Conservation (phyloP, 2,888 invertebrate genomes). For the Coenonympha arcania region DNA sequence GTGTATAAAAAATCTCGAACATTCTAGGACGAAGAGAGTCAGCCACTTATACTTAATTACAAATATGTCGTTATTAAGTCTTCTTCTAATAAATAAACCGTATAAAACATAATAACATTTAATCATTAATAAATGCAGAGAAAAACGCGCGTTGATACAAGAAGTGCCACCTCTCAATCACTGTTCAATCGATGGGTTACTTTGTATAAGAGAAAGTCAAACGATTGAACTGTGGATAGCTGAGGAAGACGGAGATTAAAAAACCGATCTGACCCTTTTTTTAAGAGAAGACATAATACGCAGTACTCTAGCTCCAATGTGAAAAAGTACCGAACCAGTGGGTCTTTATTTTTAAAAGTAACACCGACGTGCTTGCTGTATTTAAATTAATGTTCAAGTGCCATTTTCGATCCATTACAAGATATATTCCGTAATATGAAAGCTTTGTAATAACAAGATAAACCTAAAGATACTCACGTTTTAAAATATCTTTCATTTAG, state of each 20-base stretch:
- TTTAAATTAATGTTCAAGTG: no score
- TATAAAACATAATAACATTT: not conserved
- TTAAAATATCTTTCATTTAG: no score
- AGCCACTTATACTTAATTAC: not conserved
- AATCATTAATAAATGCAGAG: not conserved
- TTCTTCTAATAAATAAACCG: not conserved
- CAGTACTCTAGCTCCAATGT: no score
- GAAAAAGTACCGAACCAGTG: no score
- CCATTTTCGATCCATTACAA: no score
- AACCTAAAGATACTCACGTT: no score
- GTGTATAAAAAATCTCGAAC: not conserved
- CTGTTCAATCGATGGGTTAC: not conserved
- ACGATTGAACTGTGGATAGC: constrained; percentile 3
- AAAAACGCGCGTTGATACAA: not conserved
- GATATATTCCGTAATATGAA: no score
- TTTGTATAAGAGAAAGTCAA: constrained; percentile 13
- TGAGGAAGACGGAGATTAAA: constrained; percentile 7
- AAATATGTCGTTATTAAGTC: not conserved
- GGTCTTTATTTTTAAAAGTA: no score
- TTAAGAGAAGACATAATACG: not conserved
- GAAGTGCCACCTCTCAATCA: not conserved
- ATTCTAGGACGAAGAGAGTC: not conserved
- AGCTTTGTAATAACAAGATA: no score
- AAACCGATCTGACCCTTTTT: not conserved
- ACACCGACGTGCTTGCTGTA: no score